Percentiles rank a stretch among this genome's conserved stretches.
Evolutionary conservation across 1,140 invertebrate species (phyloP).

Genomic region (Antheraea pernyi): DNA sequence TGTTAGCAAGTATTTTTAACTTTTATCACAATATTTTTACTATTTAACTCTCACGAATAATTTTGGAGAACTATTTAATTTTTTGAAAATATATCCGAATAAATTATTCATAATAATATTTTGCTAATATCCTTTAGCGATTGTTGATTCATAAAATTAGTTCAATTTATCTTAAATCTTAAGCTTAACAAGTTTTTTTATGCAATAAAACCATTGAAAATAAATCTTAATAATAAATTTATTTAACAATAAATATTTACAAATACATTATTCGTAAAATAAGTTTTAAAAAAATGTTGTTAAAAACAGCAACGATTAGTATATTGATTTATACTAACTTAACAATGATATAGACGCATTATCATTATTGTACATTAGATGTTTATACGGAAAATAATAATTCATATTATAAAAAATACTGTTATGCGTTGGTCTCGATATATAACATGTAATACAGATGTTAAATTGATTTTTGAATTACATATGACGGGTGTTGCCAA

Average conservation of each 20-base stretch:
- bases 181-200: neutral
- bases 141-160: too few species aligned
- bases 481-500: slow-evolving; percentile 98
- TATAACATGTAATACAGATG: neutral
- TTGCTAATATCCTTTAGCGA: too few species aligned
- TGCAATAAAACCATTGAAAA: neutral
- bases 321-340: slow-evolving; percentile 15
- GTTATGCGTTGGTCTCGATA: slow-evolving; percentile 7
- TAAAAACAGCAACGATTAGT: slow-evolving; percentile 29
- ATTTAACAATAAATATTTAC: slow-evolving; percentile 4
- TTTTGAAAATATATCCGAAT: too few species aligned
- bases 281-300: slow-evolving; percentile 29
- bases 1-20: too few species aligned
- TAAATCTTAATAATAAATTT: slow-evolving; percentile 2
- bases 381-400: neutral
- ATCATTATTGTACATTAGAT: slow-evolving; percentile 13
- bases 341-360: slow-evolving; percentile 18
- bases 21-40: too few species aligned
- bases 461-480: slow-evolving; percentile 73
- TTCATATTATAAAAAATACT: slow-evolving; percentile 24
- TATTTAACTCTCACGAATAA: too few species aligned
- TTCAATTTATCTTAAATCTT: neutral
- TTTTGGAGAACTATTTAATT: too few species aligned
- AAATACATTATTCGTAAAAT: slow-evolving; percentile 19
- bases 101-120: too few species aligned